phyloP scores from a whole-genome alignment of 2,113 vertebrate species.

The Archocentrus centrarchus region DNA sequence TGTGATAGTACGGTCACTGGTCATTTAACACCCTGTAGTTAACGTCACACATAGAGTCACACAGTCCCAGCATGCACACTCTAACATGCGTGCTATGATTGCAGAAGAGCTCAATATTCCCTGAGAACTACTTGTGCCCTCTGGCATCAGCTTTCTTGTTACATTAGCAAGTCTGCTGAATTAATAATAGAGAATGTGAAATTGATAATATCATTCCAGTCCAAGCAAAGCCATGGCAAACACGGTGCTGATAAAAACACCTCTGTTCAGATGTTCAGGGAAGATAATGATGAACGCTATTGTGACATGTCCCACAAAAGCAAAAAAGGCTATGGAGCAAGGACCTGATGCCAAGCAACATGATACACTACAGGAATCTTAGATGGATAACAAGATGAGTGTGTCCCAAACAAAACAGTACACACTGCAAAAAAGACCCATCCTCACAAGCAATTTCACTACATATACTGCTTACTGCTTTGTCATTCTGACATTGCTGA shows the following conservation, averaged over 20 bases:
- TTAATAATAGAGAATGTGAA: constrained; percentile 38
- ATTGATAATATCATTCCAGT: constrained; percentile 45
- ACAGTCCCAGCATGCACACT: constrained; percentile 16
- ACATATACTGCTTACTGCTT: constrained; percentile 27
- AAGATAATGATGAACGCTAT: constrained; percentile 17
- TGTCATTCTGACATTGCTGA: not conserved
- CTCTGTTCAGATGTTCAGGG: not conserved
- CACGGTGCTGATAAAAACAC: constrained; percentile 41
- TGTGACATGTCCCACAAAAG: not conserved
- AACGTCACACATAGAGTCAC: constrained; percentile 10
- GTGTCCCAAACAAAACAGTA: constrained; percentile 1
- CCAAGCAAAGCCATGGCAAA: constrained; percentile 14
- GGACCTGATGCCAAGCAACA: constrained; percentile 18
- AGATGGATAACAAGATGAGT: constrained; percentile 21
- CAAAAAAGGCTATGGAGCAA: constrained; percentile 15
- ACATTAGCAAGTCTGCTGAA: constrained; percentile 23
- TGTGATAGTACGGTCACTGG: constrained; percentile 2
- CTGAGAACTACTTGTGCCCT: constrained; percentile 18
- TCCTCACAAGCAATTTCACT: constrained; percentile 57
- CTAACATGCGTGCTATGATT: constrained; percentile 31
- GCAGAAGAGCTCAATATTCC: not conserved
- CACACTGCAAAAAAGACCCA: constrained; percentile 43
- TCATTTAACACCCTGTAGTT: constrained; percentile 13
- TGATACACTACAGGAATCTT: not conserved
- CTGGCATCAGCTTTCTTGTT: constrained; percentile 13